phyloP scores from a whole-genome alignment of 2,113 vertebrate genomes.

The Lutjanus erythropterus region DNA sequence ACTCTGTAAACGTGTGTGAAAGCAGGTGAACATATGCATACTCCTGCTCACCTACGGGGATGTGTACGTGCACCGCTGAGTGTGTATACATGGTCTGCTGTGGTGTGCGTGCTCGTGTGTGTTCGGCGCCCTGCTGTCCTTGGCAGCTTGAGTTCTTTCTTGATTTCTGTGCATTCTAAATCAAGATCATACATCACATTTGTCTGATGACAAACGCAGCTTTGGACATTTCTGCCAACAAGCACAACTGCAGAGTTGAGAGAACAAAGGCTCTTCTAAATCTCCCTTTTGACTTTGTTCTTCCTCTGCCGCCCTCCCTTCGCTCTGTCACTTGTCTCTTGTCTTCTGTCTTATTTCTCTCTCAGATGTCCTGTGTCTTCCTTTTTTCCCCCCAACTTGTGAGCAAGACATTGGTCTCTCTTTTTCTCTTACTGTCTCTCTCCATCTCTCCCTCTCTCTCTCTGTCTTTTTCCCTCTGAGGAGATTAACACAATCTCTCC shows the following conservation, averaged over 20 bases:
- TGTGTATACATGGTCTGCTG: constrained; percentile 10
- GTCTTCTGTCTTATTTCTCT: constrained; percentile 52
- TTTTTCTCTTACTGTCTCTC: constrained; percentile 7
- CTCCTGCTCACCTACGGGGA: not conserved
- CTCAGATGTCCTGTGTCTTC: constrained; percentile 50
- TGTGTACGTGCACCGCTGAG: not conserved
- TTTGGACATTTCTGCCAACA: constrained; percentile 72
- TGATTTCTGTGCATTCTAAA: constrained; percentile 61
- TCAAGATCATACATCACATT: constrained; percentile 74
- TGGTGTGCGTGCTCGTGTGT: not conserved
- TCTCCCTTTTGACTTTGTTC: constrained; percentile 75
- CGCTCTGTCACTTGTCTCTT: constrained; percentile 62
- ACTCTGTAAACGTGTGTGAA: not conserved
- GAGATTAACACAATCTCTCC: constrained; percentile 84
- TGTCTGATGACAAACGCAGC: constrained; percentile 69
- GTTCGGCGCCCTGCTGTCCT: constrained; percentile 48
- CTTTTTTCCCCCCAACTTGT: constrained; percentile 6
- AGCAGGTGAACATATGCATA: not conserved
- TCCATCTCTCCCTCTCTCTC: constrained; percentile 41
- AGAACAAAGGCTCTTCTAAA: constrained; percentile 73
- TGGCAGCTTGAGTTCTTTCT: constrained; percentile 48
- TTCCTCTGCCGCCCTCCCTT: constrained; percentile 49
- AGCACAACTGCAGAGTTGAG: constrained; percentile 57
- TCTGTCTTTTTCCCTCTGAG: constrained; percentile 62
- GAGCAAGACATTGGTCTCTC: constrained; percentile 50